Percentiles rank a stretch among this genome's conserved stretches.
Evolutionary conservation across 2,797 vertebrate genomes (phyloP).

Genomic region (Chromis chromis): DNA sequence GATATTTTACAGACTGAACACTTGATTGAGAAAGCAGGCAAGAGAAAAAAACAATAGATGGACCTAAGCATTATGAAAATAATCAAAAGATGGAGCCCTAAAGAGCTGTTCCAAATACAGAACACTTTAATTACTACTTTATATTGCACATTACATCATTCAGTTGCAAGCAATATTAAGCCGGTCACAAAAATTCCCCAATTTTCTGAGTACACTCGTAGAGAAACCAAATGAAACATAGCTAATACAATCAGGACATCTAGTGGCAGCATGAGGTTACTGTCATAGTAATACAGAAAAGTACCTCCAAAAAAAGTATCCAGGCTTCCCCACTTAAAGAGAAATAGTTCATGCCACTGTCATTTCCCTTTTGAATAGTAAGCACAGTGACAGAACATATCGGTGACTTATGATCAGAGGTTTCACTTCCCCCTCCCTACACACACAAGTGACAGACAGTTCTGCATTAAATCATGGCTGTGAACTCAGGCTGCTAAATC

Average conservation of each 20-base stretch:
- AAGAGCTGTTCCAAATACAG: neutral
- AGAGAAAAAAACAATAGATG: too few species aligned
- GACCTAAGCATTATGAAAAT: neutral
- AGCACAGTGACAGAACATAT: neutral
- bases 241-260: conserved; percentile 55
- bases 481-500: neutral
- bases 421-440: conserved; percentile 19
- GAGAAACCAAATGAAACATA: neutral
- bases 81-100: neutral
- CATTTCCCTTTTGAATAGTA: conserved; percentile 11
- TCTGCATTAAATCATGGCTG: neutral
- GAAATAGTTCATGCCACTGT: neutral
- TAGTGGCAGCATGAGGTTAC: conserved; percentile 43
- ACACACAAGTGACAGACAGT: conserved; percentile 6
- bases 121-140: too few species aligned
- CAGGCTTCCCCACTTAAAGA: neutral
- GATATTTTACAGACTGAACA: too few species aligned
- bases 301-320: neutral
- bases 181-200: neutral
- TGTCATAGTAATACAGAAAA: neutral
- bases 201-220: neutral
- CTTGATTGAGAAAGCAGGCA: too few species aligned
- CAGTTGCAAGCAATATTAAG: too few species aligned
- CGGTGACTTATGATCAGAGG: neutral
- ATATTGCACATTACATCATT: too few species aligned